These are phyloP conservation scores for Paralvinella palmiformis DNA, from an alignment of 1,140 invertebrate species.

Conservation along the genomic window DNA sequence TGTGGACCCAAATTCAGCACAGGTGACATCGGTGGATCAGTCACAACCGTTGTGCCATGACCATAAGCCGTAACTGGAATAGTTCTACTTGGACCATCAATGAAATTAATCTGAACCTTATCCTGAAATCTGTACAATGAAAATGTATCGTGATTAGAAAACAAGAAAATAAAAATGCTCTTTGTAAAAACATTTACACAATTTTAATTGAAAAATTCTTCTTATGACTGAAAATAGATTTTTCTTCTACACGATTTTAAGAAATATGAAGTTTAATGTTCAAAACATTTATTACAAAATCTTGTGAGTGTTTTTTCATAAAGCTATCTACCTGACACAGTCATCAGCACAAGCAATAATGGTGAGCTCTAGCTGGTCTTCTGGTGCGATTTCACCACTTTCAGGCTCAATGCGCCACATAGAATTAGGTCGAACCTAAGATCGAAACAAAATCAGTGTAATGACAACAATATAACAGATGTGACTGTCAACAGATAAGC, in stretches of 20 bases:
- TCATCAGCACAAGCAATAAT: constrained; percentile 45
- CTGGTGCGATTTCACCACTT: constrained; percentile 40
- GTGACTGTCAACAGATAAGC: too few relatives aligned
- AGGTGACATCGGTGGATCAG: constrained; percentile 40
- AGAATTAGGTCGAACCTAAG: constrained; percentile 37
- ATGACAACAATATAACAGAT: too few relatives aligned
- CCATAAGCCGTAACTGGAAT: constrained; percentile 43
- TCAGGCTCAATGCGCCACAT: constrained; percentile 42
- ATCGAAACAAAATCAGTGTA: too few relatives aligned
- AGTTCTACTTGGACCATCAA: constrained; percentile 34
- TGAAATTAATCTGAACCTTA: constrained; percentile 43
- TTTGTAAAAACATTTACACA: too few relatives aligned
- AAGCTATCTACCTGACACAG: constrained; percentile 43
- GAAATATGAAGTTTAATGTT: too few relatives aligned
- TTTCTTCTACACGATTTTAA: too few relatives aligned
- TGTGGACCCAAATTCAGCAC: constrained; percentile 46
- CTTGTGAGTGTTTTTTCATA: too few relatives aligned
- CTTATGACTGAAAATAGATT: too few relatives aligned
- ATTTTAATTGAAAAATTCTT: too few relatives aligned
- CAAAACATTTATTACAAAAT: too few relatives aligned
- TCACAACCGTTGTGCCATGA: constrained; percentile 45
- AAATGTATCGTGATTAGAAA: too few relatives aligned
- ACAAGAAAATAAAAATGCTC: too few relatives aligned
- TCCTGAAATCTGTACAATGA: constrained; percentile 50
- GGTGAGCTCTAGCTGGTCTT: constrained; percentile 33